Percentiles rank a stretch among this genome's conserved stretches.
Evolutionary conservation across 2,888 invertebrate genomes (phyloP).

Genomic region (Rhamphomyia laevipes): DNA sequence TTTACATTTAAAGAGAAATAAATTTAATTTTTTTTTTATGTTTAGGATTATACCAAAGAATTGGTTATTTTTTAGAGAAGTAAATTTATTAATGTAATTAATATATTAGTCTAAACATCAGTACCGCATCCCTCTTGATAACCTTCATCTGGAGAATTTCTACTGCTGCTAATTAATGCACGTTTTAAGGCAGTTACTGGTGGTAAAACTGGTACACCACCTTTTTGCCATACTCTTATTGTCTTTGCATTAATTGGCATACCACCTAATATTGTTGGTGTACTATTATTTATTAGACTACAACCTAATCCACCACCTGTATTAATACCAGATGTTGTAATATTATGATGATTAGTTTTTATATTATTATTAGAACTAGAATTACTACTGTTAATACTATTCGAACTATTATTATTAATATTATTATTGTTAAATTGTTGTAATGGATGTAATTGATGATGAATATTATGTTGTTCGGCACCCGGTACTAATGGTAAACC

Average conservation of each 20-base stretch:
- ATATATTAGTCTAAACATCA: conserved; percentile 53
- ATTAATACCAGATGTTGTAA: neutral
- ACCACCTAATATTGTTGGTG: conserved; percentile 23
- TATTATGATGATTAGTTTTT: conserved; percentile 9
- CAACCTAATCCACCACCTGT: too few relatives aligned
- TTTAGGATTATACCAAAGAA: too few relatives aligned
- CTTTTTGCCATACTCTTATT: conserved; percentile 76
- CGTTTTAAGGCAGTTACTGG: conserved; percentile 77
- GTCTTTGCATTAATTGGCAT: conserved; percentile 59
- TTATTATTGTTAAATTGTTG: conserved; percentile 4
- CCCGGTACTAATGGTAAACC: conserved; percentile 56
- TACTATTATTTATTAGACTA: conserved; percentile 20
- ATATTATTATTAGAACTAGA: conserved; percentile 1
- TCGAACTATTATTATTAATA: conserved; percentile 5
- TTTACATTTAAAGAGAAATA: neutral
- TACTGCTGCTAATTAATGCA: conserved; percentile 66
- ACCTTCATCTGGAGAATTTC: conserved; percentile 82
- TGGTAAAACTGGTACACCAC: conserved; percentile 69
- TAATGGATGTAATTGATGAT: conserved; percentile 17
- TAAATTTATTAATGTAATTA: neutral
- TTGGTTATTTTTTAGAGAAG: neutral
- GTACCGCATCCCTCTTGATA: conserved; percentile 89
- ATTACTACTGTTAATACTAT: conserved; percentile 1
- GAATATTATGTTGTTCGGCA: conserved; percentile 35
- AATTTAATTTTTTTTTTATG: neutral